These are phyloP conservation scores for Augiades crinisus DNA, from an alignment of 2,888 invertebrate species.

Conservation along the genomic window DNA sequence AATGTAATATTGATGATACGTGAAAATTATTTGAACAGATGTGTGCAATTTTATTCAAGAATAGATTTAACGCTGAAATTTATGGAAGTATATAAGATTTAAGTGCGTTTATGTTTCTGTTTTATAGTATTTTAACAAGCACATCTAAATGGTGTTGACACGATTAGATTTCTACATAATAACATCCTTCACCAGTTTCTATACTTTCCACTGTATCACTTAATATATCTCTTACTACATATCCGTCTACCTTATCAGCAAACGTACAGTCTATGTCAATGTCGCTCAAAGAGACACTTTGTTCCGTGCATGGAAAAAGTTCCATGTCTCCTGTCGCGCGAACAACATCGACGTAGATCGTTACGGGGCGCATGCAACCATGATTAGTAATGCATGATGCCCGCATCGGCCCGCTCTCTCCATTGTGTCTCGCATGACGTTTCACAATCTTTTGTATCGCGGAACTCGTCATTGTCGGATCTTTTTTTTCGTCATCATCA, in stretches of 20 bases:
- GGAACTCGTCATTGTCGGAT: slow-evolving; percentile 57
- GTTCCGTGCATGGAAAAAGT: neutral
- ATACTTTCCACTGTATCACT: too few species aligned
- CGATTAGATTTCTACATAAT: too few species aligned
- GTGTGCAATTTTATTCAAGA: slow-evolving; percentile 10
- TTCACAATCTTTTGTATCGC: slow-evolving; percentile 68
- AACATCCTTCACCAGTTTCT: too few species aligned
- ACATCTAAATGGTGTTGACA: too few species aligned
- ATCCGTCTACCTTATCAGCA: too few species aligned
- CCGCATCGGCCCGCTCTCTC: slow-evolving; percentile 67
- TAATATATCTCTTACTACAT: too few species aligned
- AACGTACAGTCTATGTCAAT: too few species aligned
- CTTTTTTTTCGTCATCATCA: slow-evolving; percentile 7
- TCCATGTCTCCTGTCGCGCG: neutral
- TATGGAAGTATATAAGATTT: neutral
- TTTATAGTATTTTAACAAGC: too few species aligned
- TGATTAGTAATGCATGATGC: slow-evolving; percentile 68
- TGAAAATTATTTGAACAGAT: slow-evolving; percentile 8
- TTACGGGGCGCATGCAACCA: slow-evolving; percentile 49
- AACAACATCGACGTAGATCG: slow-evolving; percentile 2
- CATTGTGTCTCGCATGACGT: slow-evolving; percentile 67
- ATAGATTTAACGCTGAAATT: neutral
- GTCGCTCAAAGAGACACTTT: neutral
- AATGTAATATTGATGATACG: slow-evolving; percentile 12
- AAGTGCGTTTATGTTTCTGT: too few species aligned